phyloP scores from a whole-genome alignment of 2,888 invertebrate species.

The Biston stratarius region DNA sequence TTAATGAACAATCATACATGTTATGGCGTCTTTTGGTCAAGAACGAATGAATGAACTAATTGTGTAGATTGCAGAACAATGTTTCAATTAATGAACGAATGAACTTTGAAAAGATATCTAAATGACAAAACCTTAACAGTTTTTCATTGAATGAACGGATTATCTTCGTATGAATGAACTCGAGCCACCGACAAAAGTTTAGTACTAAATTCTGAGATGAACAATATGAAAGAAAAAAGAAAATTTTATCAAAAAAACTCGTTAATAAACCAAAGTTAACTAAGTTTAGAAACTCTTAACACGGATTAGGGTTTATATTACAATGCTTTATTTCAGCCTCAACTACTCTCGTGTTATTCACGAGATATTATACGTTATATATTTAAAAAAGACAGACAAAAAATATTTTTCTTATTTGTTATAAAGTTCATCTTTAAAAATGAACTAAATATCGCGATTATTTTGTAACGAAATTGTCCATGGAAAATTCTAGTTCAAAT shows the following conservation, averaged over 20 bases:
- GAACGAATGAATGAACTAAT: background rate
- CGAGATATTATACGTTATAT: too few species aligned
- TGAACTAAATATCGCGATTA: background rate
- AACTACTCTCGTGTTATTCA: background rate
- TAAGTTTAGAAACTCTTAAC: background rate
- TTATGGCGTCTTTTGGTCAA: background rate
- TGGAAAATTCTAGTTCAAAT: background rate
- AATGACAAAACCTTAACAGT: background rate
- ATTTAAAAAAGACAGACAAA: too few species aligned
- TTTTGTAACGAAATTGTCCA: background rate
- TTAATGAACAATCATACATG: background rate
- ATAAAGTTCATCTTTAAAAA: too few species aligned
- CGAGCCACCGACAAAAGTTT: background rate
- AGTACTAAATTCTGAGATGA: background rate
- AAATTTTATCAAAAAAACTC: background rate
- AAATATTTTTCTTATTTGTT: too few species aligned
- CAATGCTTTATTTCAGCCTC: too few species aligned
- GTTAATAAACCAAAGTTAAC: background rate
- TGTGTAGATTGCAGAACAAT: background rate
- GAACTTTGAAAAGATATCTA: background rate
- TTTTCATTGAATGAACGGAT: background rate
- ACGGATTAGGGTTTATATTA: background rate
- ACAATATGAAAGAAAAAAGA: background rate
- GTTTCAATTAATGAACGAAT: background rate
- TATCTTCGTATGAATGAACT: constrained; percentile 1